Conservation (phyloP, 2,113 vertebrate species). For the Xiphorhynchus elegans region DNA sequence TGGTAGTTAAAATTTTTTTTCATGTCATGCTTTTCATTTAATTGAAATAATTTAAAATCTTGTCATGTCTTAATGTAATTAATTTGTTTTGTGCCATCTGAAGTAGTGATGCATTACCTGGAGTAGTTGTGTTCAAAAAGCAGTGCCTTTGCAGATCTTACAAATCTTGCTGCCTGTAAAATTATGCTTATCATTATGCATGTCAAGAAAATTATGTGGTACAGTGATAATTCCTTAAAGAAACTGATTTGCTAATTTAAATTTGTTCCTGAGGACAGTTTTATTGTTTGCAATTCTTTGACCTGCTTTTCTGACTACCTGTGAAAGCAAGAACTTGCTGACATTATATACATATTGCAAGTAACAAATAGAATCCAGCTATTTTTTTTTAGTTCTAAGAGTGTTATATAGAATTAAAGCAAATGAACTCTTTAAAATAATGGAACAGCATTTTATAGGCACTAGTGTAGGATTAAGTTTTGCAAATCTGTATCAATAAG, state of each 20-base stretch:
- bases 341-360: background rate
- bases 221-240: background rate
- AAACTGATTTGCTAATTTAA: background rate
- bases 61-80: background rate
- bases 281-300: background rate
- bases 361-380: background rate
- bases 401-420: background rate
- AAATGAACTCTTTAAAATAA: background rate
- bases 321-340: background rate
- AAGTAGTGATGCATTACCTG: background rate
- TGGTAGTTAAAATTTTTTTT: background rate
- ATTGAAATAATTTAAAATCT: background rate
- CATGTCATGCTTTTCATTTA: background rate
- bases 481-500: background rate
- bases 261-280: background rate
- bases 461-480: background rate
- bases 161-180: background rate
- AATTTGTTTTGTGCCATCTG: background rate
- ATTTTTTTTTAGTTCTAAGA: background rate
- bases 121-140: background rate
- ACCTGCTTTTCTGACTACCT: background rate
- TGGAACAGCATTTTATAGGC: background rate
- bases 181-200: background rate
- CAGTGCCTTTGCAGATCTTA: background rate
- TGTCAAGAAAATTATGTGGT: background rate